Base-by-base conservation (phyloP, 2,888 invertebrate genomes). In the Sacculina carcini region DNA sequence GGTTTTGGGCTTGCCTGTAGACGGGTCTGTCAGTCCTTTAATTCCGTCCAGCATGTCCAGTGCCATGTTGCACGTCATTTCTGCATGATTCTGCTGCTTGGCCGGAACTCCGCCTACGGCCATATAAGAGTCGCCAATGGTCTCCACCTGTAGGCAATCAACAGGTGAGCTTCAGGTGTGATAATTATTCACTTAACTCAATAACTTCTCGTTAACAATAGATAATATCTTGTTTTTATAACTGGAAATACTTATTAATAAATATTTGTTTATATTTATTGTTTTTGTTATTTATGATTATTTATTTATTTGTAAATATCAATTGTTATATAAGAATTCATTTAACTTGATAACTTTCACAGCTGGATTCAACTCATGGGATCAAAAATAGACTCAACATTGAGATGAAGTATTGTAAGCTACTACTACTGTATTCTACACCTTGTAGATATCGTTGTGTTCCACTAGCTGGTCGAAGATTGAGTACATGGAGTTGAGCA, bases 121-220 rank as follows among this genome's bases (percentile, higher is more conserved):
- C 92, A 96, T 92, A 64, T 94, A 96, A 0, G 94, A 94, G 63
- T 96, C 94, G 0, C 94, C 92, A 58, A 94, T 92, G 0, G 94
- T 94, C 69, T 94, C 94, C 36, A 89, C 86, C 86, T 87, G 64
- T 28, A 60, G 42, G 36, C 31, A n/a, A n/a, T n/a, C n/a, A n/a
- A n/a, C n/a, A n/a, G n/a, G n/a, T n/a, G n/a, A n/a, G 5, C 19
- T 34, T 5, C 9, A 5, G 5, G n/a, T n/a, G n/a, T n/a, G n/a
- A n/a, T n/a, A n/a, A n/a, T n/a, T n/a, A n/a, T n/a, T n/a, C n/a
- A n/a, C n/a, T n/a, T n/a, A n/a, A n/a, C n/a, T n/a, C n/a, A n/a
- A n/a, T n/a, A n/a, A n/a, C n/a, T n/a, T n/a, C n/a, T n/a, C n/a
- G n/a, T n/a, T n/a, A n/a, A n/a, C n/a, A n/a, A n/a, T n/a, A n/a